Evolutionary conservation across 1,140 invertebrate species (phyloP), one percentile per base, ranked within the genome.

Genomic region (Plodia interpunctella): DNA sequence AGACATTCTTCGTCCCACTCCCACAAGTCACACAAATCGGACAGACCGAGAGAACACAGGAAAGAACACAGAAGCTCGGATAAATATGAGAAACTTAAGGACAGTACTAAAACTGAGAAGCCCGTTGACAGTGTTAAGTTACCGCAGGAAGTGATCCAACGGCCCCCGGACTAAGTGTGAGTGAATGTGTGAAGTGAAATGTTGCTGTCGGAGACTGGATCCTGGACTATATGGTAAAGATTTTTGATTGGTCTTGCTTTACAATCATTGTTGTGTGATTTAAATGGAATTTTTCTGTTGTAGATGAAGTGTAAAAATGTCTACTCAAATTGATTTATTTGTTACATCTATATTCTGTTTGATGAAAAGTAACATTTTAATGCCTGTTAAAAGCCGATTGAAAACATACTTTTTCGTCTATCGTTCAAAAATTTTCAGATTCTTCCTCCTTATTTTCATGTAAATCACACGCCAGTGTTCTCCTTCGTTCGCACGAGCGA

Each of bases 11-110:
- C 85, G 4, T 85, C 83, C 0, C 71, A 76, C 6, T 64, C 65
- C 19, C 83, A 87, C 70, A 85, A 80, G 59, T 87, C 80, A 0
- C 80, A 85, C 49, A 87, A 83, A 55, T 85, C 82, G 0, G 82
- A 44, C 38, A 44, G 38, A 44, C 61, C 66, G n/a, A 59, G 76
- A 35, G 73, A 77, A 18, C 62, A 70, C 18, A 81, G 75, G 57
- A 83, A 74, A 53, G 78, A 78, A 0, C 73, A 84, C 61, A 78
- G 71, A 54, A 59, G 19, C 19, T 51, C 52, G 10, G 58, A 59
- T 18, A 53, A 53, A 25, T 53, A 25, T 13, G 51, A 53, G n/a
- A 53, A 53, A 54, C 30, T 25, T 15, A 53, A 53, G 11, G 82
- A 88, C 2, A 74, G 72, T 8, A 76, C 78, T 25, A 60, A 63